These are phyloP conservation scores for Rallus limicola DNA, from an alignment of 2,113 vertebrate species.

Conservation along the genomic window DNA sequence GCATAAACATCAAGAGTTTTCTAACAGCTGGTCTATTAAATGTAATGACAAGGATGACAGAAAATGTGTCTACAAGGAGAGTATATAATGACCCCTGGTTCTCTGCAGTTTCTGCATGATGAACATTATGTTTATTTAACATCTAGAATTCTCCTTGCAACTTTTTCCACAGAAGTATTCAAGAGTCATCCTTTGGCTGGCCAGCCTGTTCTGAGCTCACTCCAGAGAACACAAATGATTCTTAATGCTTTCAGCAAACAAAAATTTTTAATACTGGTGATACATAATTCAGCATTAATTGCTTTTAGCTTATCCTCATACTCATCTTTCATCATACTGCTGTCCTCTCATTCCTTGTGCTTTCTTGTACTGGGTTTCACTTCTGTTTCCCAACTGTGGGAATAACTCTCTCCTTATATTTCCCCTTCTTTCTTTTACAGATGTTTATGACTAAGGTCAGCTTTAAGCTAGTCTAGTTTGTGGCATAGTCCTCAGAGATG, in stretches of 20 bases:
- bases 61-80: slow-evolving; percentile 1
- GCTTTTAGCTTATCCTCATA: not conserved
- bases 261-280: not conserved
- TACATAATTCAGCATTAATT: not conserved
- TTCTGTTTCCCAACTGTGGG: not conserved
- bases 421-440: not conserved
- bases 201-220: not conserved
- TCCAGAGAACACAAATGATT: not conserved
- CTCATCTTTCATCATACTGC: not conserved
- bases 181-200: not conserved
- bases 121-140: slow-evolving; percentile 1
- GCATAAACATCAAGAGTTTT: not conserved
- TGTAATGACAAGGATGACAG: not conserved
- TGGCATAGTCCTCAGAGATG: not conserved
- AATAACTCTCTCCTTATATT: not conserved
- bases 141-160: not conserved
- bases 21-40: slow-evolving; percentile 27
- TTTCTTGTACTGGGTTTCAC: not conserved
- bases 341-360: not conserved
- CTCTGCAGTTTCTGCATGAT: not conserved
- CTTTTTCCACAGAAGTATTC: not conserved
- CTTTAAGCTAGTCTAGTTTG: not conserved
- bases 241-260: not conserved
- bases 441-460: not conserved
- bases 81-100: not conserved